These are phyloP conservation scores for Anomalospiza imberbis DNA, from an alignment of 2,797 vertebrate species.

Conservation along the genomic window DNA sequence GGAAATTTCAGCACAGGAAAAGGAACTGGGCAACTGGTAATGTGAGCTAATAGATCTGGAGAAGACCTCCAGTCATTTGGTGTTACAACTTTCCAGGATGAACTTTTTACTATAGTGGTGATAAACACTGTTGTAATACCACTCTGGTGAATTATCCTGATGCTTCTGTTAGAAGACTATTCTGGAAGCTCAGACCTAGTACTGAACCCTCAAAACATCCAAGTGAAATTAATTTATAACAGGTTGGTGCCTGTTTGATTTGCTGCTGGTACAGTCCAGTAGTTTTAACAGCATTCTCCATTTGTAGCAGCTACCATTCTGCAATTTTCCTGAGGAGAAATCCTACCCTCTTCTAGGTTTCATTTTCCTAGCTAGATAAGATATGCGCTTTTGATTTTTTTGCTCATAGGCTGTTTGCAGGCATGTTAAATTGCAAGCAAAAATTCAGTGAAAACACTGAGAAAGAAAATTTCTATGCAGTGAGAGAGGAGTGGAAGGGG, in stretches of 20 bases:
- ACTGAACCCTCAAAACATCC: neutral
- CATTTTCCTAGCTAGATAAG: neutral
- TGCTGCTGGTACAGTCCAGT: neutral
- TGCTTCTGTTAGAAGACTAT: neutral
- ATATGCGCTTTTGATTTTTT: neutral
- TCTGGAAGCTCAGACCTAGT: neutral
- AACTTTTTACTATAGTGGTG: neutral
- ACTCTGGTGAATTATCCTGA: neutral
- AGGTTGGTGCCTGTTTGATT: neutral
- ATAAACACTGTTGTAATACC: neutral
- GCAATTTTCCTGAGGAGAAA: neutral
- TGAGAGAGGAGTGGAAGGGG: neutral
- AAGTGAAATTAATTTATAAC: neutral
- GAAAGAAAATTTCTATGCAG: neutral
- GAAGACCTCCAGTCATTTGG: neutral
- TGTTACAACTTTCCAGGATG: neutral
- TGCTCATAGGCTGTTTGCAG: neutral
- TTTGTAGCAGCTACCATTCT: neutral
- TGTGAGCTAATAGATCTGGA: neutral
- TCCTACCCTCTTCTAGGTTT: neutral
- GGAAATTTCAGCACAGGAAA: neutral
- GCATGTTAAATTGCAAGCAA: neutral
- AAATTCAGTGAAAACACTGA: neutral
- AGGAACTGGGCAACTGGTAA: neutral
- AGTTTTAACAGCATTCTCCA: neutral